Base-by-base conservation (phyloP, 2,888 invertebrate genomes). In the Clistopyga incitator region DNA sequence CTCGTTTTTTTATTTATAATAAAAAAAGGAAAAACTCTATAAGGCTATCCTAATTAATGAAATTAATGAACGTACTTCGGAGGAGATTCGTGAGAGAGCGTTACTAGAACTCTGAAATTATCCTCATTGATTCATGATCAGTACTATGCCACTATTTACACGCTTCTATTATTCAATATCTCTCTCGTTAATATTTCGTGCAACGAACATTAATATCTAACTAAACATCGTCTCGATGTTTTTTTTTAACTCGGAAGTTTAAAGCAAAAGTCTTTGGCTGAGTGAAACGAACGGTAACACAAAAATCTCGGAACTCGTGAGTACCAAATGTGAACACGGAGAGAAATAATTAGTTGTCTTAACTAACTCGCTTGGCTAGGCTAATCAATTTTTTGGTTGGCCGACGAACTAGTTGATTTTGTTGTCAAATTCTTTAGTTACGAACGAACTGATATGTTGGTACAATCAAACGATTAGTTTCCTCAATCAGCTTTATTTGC, bases 101-200 rank as follows among this genome's bases (percentile, higher is more conserved):
- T 83, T 75, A 25, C 29, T 74, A 54, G 29, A 82, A 56, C 42
- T 34, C 34, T 64, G 20, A 23, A n/a, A 75, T 15, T 38, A 56
- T 74, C n/a, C 59, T 38, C 61, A 54, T 74, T 78, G 70, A 81
- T 78, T 81, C 74, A 59, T 56, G 42, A 80, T 83, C 84, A 84
- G 84, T 84, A 84, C 84, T 84, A 84, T 84, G 84, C 84, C 84
- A 84, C 84, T 84, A 84, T 84, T 81, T 84, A 84, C 84, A 84
- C 84, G 78, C 78, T 81, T 67, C 71, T 61, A 83, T 54, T 18
- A 68, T 74, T 80, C 72, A 29, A 45, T 54, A 56, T 45, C 61
- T 25, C 75, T 76, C 56, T 59, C 65, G 59, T 77, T 68, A 72
- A 78, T 68, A 74, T 72, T 76, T 75, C 25, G 34, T 56, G 50